Evolutionary conservation across 2,797 vertebrate species (phyloP), one percentile per base, ranked within the genome.

Genomic region (Smutsia gigantea): DNA sequence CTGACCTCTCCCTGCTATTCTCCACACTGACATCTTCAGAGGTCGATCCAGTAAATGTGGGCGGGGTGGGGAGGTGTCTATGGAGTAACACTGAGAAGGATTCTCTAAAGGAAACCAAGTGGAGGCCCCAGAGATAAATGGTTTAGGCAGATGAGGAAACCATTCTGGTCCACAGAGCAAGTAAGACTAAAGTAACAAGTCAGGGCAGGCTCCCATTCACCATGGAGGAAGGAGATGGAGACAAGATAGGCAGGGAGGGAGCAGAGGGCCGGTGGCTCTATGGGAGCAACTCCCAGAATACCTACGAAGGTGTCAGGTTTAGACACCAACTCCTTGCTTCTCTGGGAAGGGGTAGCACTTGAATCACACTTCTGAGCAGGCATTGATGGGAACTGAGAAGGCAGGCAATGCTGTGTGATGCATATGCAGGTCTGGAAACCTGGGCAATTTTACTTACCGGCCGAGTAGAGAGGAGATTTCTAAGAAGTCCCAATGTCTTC

Each of bases 401-500:
- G 37, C 66, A 3, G 31, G 7, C 57, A 59, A 37, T 5, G 42
- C 29, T 63, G 42, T 64, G 18, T 17, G 46, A 17, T 5, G 55
- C 7, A 59, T 34, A 55, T 7, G 34, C 27, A 82, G 23, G 31
- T 66, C 51, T 74, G 87, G 79, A 84, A 93, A 49, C 77, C 59
- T n/a, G 29, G 69, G 83, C 49, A 59, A 57, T 91, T 97, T 49
- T 97, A 99, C 99, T 99, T 98, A 99, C 99, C 81, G 99, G 99
- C 55, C 99, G 99, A 53, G 99, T 99, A 57, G 99, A 99, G 9
- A 99, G 99, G 94, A 99, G 99, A 94, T 99, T 99, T 92, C 99
- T 99, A 97, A 99, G 99, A 98, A 99, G 98, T 55, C 99, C 99
- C 86, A 99, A 98, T 5, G 99, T 99, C 98, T 99, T 99, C 99